phyloP scores from a whole-genome alignment of 2,797 vertebrate species.

The Alosa sapidissima region DNA sequence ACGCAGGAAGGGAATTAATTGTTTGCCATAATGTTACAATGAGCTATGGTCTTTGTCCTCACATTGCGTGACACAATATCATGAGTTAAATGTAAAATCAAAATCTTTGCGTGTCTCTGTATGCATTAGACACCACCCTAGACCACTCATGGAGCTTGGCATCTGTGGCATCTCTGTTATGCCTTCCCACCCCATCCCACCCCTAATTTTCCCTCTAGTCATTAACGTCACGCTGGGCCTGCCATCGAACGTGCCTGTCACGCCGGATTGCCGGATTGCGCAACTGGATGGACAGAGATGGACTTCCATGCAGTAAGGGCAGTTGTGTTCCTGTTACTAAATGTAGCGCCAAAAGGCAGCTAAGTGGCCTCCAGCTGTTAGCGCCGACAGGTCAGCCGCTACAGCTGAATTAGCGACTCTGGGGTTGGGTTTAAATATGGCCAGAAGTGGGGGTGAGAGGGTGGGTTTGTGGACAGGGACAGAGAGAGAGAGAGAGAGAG shows the following conservation, averaged over 20 bases:
- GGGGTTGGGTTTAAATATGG: not conserved
- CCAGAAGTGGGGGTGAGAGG: not conserved
- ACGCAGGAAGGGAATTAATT: not conserved
- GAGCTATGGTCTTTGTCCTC: not conserved
- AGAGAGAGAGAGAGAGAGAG: not conserved
- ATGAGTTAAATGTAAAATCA: not conserved
- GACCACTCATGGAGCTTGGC: not conserved
- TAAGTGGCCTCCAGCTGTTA: slow-evolving; percentile 57
- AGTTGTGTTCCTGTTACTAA: slow-evolving; percentile 46
- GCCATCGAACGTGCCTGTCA: slow-evolving; percentile 28
- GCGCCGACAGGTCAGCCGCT: slow-evolving; percentile 42
- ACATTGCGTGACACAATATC: not conserved
- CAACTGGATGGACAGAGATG: slow-evolving; percentile 37
- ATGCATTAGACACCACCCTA: not conserved
- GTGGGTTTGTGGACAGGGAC: not conserved
- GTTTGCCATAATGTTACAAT: not conserved
- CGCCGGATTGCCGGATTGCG: slow-evolving; percentile 23
- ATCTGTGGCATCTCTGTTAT: slow-evolving; percentile 43
- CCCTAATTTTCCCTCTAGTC: not conserved
- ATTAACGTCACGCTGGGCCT: slow-evolving; percentile 33
- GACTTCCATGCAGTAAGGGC: not conserved
- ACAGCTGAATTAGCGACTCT: slow-evolving; percentile 45
- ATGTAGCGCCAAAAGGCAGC: slow-evolving; percentile 31
- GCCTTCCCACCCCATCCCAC: not conserved
- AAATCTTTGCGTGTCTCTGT: not conserved